phyloP scores from a whole-genome alignment of 1,140 invertebrate genomes.

The Plectrocnemia conspersa region DNA sequence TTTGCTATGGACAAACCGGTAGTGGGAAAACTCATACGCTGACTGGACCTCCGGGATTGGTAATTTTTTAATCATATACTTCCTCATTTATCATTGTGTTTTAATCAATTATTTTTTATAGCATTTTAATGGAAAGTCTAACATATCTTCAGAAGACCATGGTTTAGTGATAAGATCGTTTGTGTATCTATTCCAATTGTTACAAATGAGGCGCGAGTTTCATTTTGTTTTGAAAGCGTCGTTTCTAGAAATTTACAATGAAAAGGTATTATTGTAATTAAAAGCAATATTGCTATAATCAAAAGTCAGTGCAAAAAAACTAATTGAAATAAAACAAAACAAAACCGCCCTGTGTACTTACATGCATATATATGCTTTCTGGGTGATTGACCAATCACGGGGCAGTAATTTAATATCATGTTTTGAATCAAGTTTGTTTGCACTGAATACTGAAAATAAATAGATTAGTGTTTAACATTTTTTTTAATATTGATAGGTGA shows the following conservation, averaged over 20 bases:
- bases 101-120: constrained; percentile 19
- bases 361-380: too few species aligned
- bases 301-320: too few species aligned
- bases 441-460: too few species aligned
- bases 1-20: constrained; percentile 96
- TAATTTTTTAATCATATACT: constrained; percentile 43
- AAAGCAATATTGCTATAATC: neutral
- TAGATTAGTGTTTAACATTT: too few species aligned
- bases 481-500: too few species aligned
- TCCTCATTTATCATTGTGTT: constrained; percentile 5
- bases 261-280: constrained; percentile 64
- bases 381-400: too few species aligned
- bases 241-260: constrained; percentile 94
- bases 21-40: constrained; percentile 95
- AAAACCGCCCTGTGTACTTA: too few species aligned
- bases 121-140: constrained; percentile 60
- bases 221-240: constrained; percentile 89
- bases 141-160: constrained; percentile 65
- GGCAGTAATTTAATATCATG: too few species aligned
- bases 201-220: constrained; percentile 67
- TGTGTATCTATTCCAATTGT: constrained; percentile 81
- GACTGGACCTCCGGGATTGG: constrained; percentile 83
- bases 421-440: too few species aligned
- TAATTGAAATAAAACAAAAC: too few species aligned
- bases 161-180: constrained; percentile 86